Evolutionary conservation across 2,797 vertebrate species (phyloP).

Genomic region (Neoniphon sammara): DNA sequence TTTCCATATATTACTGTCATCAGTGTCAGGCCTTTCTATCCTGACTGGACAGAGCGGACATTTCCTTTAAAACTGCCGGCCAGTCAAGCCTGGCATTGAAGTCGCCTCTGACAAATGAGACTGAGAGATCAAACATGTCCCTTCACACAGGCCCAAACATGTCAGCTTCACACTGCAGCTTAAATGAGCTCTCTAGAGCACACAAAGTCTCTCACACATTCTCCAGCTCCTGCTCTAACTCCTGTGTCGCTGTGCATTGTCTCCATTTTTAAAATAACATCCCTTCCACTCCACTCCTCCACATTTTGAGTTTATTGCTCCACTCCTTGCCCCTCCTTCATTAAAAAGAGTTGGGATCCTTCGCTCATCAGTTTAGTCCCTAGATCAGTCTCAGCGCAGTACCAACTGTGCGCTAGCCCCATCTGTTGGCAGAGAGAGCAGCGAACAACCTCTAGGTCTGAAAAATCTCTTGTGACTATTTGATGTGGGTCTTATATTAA

Average conservation of each 20-base stretch:
- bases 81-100: constrained; percentile 23
- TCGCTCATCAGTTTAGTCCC: constrained; percentile 39
- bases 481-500: constrained; percentile 51
- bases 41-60: constrained; percentile 1
- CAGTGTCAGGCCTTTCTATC: not conserved
- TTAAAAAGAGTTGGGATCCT: constrained; percentile 47
- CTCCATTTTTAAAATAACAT: constrained; percentile 18
- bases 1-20: too few species aligned
- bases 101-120: constrained; percentile 39
- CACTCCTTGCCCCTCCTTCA: constrained; percentile 3
- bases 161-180: constrained; percentile 32
- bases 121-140: constrained; percentile 43
- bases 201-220: constrained; percentile 28
- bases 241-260: constrained; percentile 9
- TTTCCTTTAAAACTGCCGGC: constrained; percentile 25
- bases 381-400: not conserved
- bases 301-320: constrained; percentile 42
- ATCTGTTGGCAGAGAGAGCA: constrained; percentile 71
- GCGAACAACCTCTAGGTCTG: constrained; percentile 27
- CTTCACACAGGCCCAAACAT: constrained; percentile 21
- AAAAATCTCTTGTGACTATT: constrained; percentile 47
- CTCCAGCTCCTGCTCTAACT: constrained; percentile 4
- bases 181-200: constrained; percentile 56
- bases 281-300: constrained; percentile 38
- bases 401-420: constrained; percentile 62